These are phyloP conservation scores for Tethya wilhelma DNA, from an alignment of 37 sponge, comb jelly and placozoan species.

Conservation along the genomic window DNA sequence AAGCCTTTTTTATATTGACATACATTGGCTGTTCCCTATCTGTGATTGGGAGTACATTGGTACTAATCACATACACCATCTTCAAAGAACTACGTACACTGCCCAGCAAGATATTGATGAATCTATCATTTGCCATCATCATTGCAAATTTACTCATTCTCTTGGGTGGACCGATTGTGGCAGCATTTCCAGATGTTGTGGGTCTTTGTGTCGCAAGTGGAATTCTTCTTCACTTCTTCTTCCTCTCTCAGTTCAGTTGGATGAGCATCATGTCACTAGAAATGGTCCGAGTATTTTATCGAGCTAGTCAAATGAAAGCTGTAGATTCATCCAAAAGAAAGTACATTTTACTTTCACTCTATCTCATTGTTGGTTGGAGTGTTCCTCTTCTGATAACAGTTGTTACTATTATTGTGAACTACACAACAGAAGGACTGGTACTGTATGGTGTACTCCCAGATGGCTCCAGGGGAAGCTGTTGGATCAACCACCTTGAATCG, in stretches of 20 bases:
- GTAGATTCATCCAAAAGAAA: neutral
- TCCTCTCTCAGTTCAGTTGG: conserved; percentile 58
- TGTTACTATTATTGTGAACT: conserved; percentile 42
- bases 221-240: conserved; percentile 50
- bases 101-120: conserved; percentile 47
- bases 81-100: conserved; percentile 61
- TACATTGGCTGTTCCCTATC: conserved; percentile 64
- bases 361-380: conserved; percentile 51
- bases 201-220: conserved; percentile 20
- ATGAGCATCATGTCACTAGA: conserved; percentile 41
- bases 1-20: too few relatives aligned
- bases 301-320: neutral
- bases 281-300: conserved; percentile 3
- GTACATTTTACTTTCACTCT: neutral
- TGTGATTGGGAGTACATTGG: conserved; percentile 18
- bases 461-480: conserved; percentile 29
- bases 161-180: neutral
- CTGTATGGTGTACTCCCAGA: conserved; percentile 38
- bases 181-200: neutral
- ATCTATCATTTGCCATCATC: conserved; percentile 31
- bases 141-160: conserved; percentile 38
- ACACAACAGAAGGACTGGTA: conserved; percentile 17
- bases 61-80: conserved; percentile 50
- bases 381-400: conserved; percentile 30
- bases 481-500: conserved; percentile 59